Conservation (phyloP, 2,113 vertebrate species). For the Bubo bubo region DNA sequence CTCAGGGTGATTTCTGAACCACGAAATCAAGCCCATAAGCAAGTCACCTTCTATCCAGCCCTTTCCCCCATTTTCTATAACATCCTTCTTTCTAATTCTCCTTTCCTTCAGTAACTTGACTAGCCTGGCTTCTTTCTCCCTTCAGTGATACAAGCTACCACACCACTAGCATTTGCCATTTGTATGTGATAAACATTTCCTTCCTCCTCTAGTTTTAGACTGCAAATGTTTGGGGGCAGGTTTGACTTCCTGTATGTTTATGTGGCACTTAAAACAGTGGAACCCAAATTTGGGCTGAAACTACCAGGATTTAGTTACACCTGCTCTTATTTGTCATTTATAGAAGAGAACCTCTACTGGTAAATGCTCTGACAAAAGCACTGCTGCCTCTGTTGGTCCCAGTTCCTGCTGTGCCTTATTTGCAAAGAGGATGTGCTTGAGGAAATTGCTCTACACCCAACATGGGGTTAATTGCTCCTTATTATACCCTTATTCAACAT, state of each 20-base stretch:
- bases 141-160: neutral
- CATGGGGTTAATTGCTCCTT: slow-evolving; percentile 1
- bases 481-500: neutral
- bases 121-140: neutral
- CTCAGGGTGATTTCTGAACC: neutral
- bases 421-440: neutral
- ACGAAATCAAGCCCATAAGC: neutral
- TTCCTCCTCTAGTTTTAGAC: neutral
- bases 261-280: neutral
- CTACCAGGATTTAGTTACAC: neutral
- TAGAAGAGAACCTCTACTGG: neutral
- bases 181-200: neutral
- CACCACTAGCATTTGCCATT: neutral
- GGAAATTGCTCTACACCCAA: neutral
- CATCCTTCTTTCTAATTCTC: neutral
- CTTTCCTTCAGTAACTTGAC: neutral
- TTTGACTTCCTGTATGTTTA: neutral
- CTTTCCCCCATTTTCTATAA: neutral
- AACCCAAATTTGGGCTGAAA: neutral
- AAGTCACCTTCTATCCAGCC: neutral
- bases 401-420: neutral
- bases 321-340: neutral
- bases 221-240: neutral
- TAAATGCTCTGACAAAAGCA: neutral
- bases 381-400: neutral